Evolutionary conservation across 2,888 invertebrate genomes (phyloP).

Genomic region (Minunthozetes semirufus): DNA sequence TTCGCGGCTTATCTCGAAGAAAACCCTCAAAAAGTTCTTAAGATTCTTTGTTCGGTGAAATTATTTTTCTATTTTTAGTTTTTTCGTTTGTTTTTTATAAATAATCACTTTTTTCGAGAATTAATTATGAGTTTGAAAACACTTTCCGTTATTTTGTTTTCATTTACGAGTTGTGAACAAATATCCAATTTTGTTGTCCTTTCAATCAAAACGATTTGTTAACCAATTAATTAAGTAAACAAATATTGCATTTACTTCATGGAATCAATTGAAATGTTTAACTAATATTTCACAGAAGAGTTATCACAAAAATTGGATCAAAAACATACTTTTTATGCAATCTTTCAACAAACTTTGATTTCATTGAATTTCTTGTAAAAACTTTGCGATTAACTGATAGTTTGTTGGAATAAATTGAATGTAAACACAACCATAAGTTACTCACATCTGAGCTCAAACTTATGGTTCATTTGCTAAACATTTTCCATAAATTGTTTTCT

Average conservation of each 20-base stretch:
- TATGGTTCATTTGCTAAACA: neutral
- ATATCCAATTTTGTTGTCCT: neutral
- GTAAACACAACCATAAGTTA: slow-evolving; percentile 23
- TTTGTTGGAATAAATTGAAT: neutral
- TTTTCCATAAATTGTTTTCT: neutral
- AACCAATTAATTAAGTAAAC: slow-evolving; percentile 11
- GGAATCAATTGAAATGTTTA: neutral
- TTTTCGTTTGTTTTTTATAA: no score
- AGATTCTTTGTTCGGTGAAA: no score
- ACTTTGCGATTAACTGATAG: neutral
- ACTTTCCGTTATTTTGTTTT: neutral
- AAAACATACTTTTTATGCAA: neutral
- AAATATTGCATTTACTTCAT: neutral
- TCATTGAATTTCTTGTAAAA: neutral
- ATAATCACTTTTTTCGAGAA: neutral
- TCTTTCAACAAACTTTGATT: neutral
- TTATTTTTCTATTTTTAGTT: no score
- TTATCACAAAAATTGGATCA: no score
- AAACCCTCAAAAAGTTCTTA: neutral
- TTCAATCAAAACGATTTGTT: neutral
- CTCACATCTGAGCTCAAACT: neutral
- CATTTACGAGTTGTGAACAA: neutral
- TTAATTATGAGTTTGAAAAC: neutral
- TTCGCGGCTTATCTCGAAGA: neutral
- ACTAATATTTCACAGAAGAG: no score